Evolutionary conservation across 2,113 vertebrate species (phyloP), one percentile per base, ranked within the genome.

Genomic region (Eretmodus cyanostictus): DNA sequence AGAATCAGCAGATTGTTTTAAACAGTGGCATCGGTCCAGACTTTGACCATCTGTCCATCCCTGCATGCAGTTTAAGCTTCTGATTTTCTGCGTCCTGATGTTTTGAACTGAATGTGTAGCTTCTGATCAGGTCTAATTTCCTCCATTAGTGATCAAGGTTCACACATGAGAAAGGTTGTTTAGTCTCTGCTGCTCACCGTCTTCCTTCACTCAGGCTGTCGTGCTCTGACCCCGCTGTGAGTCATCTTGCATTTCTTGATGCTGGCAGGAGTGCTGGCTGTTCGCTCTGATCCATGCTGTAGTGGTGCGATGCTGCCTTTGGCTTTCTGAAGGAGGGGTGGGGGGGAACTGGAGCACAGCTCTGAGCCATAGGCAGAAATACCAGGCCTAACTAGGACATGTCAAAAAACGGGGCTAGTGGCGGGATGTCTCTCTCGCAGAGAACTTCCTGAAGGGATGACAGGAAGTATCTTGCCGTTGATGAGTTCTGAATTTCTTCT

Each of bases 311-410:
- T 40, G 88, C 68, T 89, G 91, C 91, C 93, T 87, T 76, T 87
- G 91, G 94, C 91, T 92, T 66, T 85, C 73, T 89, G 86, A 78
- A 55, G 76, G 87, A 78, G 81, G 85, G 83, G 80, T 17, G 81
- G 76, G 68, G 85, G 59, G 71, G 86, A 95, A 94, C 68, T 95
- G 87, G 95, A 94, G 94, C 94, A 95, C 78, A 80, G 92, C 92
- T 88, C 89, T 86, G 87, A 94, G 93, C 94, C 87, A 91, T 68
- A 71, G 91, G 93, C 93, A 94, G 88, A 94, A 93, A 92, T 93
- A 94, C 89, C 84, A 89, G 89, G 82, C 89, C 88, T 93, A 95
- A 93, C 80, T 95, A 95, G 95, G 94, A 94, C 95, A 95, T 89
- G 93, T 88, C n/a, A 53, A 89, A 92, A 92, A 93, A 92, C 13